Conservation (phyloP, 1,140 invertebrate genomes). For the Zaprionus vittiger region DNA sequence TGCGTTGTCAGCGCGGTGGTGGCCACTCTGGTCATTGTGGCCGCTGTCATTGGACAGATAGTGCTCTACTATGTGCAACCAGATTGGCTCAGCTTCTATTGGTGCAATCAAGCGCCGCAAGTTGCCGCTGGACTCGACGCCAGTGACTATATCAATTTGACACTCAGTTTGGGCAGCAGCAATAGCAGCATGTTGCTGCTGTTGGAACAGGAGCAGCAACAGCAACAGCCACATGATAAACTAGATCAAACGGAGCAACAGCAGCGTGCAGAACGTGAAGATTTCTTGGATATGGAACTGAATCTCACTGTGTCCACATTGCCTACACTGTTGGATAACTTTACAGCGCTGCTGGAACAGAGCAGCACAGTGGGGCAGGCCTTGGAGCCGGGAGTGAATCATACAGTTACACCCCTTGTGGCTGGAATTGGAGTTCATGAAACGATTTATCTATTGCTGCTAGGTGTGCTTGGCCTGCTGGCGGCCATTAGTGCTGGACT, state of each 20-base stretch:
- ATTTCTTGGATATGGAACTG: background rate
- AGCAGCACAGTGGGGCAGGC: background rate
- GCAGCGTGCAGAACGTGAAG: background rate
- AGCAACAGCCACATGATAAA: slow-evolving; percentile 14
- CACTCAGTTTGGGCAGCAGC: slow-evolving; percentile 59
- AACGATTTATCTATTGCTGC: slow-evolving; percentile 87
- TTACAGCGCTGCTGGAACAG: slow-evolving; percentile 60
- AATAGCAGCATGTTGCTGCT: slow-evolving; percentile 66
- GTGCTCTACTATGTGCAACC: slow-evolving; percentile 87
- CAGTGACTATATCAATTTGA: slow-evolving; percentile 66
- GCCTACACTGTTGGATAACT: slow-evolving; percentile 60
- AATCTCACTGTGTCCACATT: slow-evolving; percentile 60
- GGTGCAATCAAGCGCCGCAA: slow-evolving; percentile 51
- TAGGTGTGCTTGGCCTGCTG: slow-evolving; percentile 88
- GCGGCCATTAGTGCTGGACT: slow-evolving; percentile 91
- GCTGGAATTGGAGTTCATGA: slow-evolving; percentile 84
- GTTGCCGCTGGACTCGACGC: slow-evolving; percentile 21
- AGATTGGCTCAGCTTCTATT: slow-evolving; percentile 85
- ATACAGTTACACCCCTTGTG: slow-evolving; percentile 50
- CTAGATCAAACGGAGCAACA: background rate
- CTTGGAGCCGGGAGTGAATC: slow-evolving; percentile 37
- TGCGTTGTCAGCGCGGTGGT: slow-evolving; percentile 93
- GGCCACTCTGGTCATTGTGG: slow-evolving; percentile 89
- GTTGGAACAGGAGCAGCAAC: background rate
- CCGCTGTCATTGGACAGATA: slow-evolving; percentile 89